phyloP scores from a whole-genome alignment of 2,797 vertebrate species.

The Syngnathus acus region DNA sequence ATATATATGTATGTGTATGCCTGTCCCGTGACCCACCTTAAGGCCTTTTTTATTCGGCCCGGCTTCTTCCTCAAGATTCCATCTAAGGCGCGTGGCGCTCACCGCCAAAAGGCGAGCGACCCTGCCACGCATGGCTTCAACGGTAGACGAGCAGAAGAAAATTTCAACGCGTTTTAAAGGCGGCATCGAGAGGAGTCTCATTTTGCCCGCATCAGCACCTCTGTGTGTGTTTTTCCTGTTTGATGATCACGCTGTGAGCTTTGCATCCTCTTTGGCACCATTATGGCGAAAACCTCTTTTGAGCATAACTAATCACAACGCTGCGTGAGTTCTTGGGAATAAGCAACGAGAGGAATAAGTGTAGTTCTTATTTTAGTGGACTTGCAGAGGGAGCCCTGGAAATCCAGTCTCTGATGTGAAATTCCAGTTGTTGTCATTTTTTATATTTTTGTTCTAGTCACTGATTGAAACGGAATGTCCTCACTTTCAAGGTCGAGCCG shows the following conservation, averaged over 20 bases:
- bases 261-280: conserved; percentile 7
- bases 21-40: conserved; percentile 38
- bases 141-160: conserved; percentile 1
- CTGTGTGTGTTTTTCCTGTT: conserved; percentile 3
- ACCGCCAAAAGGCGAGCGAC: conserved; percentile 28
- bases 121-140: conserved; percentile 16
- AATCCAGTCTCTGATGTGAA: background rate
- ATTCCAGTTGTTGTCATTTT: background rate
- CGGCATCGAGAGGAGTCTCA: background rate
- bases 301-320: background rate
- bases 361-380: background rate
- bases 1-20: background rate
- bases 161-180: background rate
- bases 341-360: background rate
- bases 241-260: conserved; percentile 11
- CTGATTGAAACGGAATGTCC: background rate
- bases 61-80: conserved; percentile 24
- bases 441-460: background rate
- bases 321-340: background rate
- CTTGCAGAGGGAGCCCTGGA: background rate
- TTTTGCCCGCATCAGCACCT: conserved; percentile 8
- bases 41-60: conserved; percentile 52
- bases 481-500: background rate
- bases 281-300: background rate
- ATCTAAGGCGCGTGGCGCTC: conserved; percentile 21